These are phyloP conservation scores for Caenorhabditis sp. DNA, from an alignment of 2,888 invertebrate species.

Conservation along the genomic window DNA sequence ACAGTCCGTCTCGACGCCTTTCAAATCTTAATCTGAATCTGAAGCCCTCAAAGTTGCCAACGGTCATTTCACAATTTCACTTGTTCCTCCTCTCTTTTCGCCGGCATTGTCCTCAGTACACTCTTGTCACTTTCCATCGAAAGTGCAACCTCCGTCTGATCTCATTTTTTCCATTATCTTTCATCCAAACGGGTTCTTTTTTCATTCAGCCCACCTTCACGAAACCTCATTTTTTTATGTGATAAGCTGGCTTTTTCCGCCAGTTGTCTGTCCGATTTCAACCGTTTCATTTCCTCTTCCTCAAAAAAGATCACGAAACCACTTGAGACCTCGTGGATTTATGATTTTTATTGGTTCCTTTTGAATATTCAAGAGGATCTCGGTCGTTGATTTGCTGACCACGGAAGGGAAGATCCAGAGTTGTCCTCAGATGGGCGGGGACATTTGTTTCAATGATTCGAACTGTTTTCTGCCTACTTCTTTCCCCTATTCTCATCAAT, in stretches of 20 bases:
- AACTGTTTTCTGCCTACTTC: neutral
- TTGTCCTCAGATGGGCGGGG: no score
- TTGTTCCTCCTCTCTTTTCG: neutral
- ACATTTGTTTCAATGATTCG: no score
- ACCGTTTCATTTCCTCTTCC: neutral
- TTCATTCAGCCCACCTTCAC: neutral
- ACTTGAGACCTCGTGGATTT: conserved; percentile 21
- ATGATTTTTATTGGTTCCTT: neutral
- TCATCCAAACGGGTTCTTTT: conserved; percentile 21
- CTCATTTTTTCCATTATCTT: neutral
- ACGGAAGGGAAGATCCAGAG: neutral
- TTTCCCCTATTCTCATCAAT: neutral
- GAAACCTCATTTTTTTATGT: conserved; percentile 35
- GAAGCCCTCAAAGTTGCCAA: neutral
- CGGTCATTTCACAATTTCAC: neutral
- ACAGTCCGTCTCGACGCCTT: conserved; percentile 11
- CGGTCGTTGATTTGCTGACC: neutral
- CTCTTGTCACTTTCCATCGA: conserved; percentile 3
- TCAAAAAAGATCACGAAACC: conserved; percentile 14
- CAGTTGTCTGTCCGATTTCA: conserved; percentile 17
- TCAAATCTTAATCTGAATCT: neutral
- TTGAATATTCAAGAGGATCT: neutral
- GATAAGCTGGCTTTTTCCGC: conserved; percentile 29
- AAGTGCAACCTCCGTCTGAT: conserved; percentile 11
- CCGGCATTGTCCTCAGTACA: conserved; percentile 3